A percentile compares a stretch with the other conserved stretches of the same genome.
These are phyloP conservation scores for Sarcophaga bullata DNA, from an alignment of 1,140 invertebrate genomes.

Conservation along the genomic window DNA sequence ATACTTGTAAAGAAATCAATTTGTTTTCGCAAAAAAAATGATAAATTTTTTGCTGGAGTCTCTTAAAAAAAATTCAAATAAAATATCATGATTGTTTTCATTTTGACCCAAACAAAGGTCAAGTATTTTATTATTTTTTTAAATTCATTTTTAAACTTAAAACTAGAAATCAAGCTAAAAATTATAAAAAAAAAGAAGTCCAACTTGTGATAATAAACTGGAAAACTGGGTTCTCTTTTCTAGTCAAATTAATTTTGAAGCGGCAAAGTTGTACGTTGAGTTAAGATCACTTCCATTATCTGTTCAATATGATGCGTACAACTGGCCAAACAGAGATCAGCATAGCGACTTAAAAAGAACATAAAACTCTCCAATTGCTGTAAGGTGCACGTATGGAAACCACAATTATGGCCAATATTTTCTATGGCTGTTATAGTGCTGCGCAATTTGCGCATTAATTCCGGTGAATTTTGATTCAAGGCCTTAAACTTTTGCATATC, in stretches of 20 bases:
- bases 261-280: conserved; percentile 41
- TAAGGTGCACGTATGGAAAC: conserved; percentile 54
- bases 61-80: too few species aligned
- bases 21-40: too few species aligned
- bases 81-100: too few species aligned
- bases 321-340: conserved; percentile 56
- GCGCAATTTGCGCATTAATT: conserved; percentile 52
- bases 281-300: conserved; percentile 55
- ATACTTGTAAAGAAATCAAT: too few species aligned
- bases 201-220: neutral
- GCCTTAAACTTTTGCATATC: conserved; percentile 47
- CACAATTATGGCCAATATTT: conserved; percentile 52
- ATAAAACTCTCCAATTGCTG: conserved; percentile 60
- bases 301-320: conserved; percentile 60
- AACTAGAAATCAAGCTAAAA: too few species aligned
- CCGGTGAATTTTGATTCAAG: conserved; percentile 50
- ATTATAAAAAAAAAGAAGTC: too few species aligned
- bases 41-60: too few species aligned
- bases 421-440: conserved; percentile 53
- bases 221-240: neutral
- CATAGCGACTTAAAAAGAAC: conserved; percentile 58
- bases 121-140: too few species aligned
- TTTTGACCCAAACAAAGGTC: too few species aligned
- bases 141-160: too few species aligned
- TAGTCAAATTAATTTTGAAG: neutral